Evolutionary conservation across 2,797 vertebrate species (phyloP).

Genomic region (Halcyon leucocephala): DNA sequence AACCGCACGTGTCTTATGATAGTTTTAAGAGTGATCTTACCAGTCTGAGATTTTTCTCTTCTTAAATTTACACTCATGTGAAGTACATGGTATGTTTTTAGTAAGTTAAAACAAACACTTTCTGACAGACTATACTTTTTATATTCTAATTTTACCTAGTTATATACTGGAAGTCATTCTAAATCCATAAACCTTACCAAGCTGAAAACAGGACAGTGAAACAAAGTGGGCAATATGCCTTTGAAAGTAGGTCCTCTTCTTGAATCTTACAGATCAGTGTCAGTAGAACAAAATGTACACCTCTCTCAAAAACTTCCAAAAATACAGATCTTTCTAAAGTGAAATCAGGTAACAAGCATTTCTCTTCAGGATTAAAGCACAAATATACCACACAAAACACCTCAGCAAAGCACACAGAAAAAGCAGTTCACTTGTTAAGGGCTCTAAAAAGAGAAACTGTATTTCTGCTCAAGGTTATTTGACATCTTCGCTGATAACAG

Average conservation of each 20-base stretch:
- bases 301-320: not conserved
- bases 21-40: not conserved
- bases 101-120: not conserved
- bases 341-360: not conserved
- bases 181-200: not conserved
- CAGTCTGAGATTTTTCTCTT: not conserved
- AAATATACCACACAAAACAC: not conserved
- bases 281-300: not conserved
- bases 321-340: not conserved
- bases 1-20: not conserved
- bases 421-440: fast-evolving
- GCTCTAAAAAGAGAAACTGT: not conserved
- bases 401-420: not conserved
- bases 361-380: not conserved
- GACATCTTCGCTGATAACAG: not conserved
- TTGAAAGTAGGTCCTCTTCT: not conserved
- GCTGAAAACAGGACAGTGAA: not conserved
- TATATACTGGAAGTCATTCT: not conserved
- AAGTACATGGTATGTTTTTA: not conserved
- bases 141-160: not conserved
- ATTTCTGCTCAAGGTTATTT: not conserved
- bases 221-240: not conserved
- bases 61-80: not conserved
- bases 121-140: not conserved
- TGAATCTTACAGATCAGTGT: not conserved